A percentile compares a stretch with the other conserved stretches of the same genome.
Conservation (phyloP, 2,113 vertebrate species). For the Hippolais icterina region DNA sequence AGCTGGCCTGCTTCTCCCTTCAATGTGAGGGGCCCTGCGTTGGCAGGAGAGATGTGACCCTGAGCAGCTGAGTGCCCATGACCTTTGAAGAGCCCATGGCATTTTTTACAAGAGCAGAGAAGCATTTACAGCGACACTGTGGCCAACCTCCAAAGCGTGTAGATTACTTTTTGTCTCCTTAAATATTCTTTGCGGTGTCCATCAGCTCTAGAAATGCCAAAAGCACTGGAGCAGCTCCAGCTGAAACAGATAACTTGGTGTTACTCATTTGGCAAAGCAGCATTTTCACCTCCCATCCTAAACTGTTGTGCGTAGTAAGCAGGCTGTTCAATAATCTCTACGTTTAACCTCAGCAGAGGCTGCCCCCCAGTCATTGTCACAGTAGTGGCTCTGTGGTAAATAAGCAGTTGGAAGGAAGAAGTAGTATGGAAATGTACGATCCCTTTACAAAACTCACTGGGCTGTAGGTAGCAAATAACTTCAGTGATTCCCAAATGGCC, state of each 20-base stretch:
- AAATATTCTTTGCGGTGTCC: neutral
- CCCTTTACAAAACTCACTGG: neutral
- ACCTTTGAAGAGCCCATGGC: neutral
- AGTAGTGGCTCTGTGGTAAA: neutral
- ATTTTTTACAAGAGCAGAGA: neutral
- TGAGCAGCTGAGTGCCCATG: accelerated
- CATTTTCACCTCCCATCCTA: neutral
- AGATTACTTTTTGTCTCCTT: slow-evolving; percentile 18
- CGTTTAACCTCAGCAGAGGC: accelerated
- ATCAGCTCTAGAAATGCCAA: neutral
- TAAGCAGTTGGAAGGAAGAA: neutral
- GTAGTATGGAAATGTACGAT: neutral
- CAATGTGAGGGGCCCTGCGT: accelerated
- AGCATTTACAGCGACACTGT: accelerated
- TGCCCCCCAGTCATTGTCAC: neutral
- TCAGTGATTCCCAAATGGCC: neutral
- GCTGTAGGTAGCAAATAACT: slow-evolving; percentile 24
- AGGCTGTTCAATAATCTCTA: neutral
- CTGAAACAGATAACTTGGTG: slow-evolving; percentile 13
- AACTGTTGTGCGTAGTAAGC: neutral
- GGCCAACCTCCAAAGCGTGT: neutral
- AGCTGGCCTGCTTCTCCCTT: neutral
- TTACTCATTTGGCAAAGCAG: neutral
- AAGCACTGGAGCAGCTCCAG: slow-evolving; percentile 19
- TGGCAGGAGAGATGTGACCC: neutral